Evolutionary conservation across 1,140 invertebrate species (phyloP), one percentile per base, ranked within the genome.

Genomic region (Zaprionus kolodkinae): DNA sequence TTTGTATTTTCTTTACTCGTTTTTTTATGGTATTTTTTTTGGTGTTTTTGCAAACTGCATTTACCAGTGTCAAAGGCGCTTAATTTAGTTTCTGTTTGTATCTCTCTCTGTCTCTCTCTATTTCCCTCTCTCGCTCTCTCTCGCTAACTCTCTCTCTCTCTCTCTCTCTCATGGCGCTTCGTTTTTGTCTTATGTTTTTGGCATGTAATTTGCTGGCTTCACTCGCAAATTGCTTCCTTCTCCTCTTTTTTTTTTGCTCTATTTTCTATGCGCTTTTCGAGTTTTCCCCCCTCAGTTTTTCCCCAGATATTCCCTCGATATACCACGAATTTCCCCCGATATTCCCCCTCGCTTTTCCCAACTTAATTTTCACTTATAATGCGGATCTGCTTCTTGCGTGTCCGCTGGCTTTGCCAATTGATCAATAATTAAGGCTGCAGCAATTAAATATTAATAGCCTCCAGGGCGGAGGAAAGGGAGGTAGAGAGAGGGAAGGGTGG

Each of bases 41-140:
- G n/a, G 63, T 78, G 45, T 72, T 78, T 72, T 72, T 50, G 52
- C 67, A 80, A 78, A 88, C 78, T 87, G 80, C 80, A 88, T 87
- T 88, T 87, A 78, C 67, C 79, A 82, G 74, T 88, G 77, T 87
- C 84, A 87, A 87, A 87, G 83, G 83, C 84, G 84, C 80, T 88
- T 88, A 88, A 87, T 87, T 88, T 84, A 84, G 67, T 78, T 88
- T 74, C 59, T 57, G 61, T 67, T 78, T 66, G 27, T 67, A 38
- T 17, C 38, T 38, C 11, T 59, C 52, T 21, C 33, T 69, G 11
- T 36, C 33, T 43, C 21, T 33, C 10, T 38, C 33, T 69, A 11
- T 36, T 27, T 43, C 21, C 25, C 10, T 38, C 12, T 27, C 25
- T 50, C 17, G 60, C 40, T 40, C 43, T 45, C 15, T 25, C n/a